Percentiles rank a stretch among this genome's conserved stretches.
Conservation (phyloP, 92 coral and sea anemone species). For the Parazoanthus darwini region DNA sequence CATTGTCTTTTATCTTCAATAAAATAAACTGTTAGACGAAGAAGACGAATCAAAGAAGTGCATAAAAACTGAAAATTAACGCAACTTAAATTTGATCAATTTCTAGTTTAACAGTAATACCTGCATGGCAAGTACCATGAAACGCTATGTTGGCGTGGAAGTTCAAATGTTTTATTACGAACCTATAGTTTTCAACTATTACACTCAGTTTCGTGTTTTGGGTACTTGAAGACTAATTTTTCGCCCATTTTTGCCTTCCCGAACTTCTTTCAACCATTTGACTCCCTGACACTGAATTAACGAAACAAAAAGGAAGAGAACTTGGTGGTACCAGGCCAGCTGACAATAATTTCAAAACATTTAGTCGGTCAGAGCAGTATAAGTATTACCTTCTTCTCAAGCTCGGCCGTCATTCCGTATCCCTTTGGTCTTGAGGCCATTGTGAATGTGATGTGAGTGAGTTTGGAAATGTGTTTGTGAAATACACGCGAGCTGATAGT, state of each 20-base stretch:
- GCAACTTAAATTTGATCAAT: no score
- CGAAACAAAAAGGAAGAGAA: not conserved
- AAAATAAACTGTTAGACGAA: not conserved
- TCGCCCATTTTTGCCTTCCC: not conserved
- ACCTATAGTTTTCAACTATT: not conserved
- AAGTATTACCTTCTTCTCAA: not conserved
- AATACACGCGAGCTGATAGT: not conserved
- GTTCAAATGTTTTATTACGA: no score
- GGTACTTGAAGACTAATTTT: not conserved
- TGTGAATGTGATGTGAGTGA: not conserved
- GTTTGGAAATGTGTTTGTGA: not conserved
- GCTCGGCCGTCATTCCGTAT: slow-evolving; percentile 5
- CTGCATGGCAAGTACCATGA: no score
- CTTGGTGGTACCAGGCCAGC: not conserved
- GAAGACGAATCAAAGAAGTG: not conserved
- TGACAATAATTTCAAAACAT: not conserved
- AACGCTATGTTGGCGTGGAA: no score
- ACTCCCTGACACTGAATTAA: not conserved
- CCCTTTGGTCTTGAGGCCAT: slow-evolving; percentile 5
- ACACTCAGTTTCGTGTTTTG: not conserved
- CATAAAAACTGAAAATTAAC: not conserved
- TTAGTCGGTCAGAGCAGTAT: not conserved
- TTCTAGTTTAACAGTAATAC: no score
- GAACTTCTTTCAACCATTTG: not conserved
- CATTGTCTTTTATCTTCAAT: no score